phyloP scores from a whole-genome alignment of 2,888 invertebrate species.

The Philhelius pedissequus region DNA sequence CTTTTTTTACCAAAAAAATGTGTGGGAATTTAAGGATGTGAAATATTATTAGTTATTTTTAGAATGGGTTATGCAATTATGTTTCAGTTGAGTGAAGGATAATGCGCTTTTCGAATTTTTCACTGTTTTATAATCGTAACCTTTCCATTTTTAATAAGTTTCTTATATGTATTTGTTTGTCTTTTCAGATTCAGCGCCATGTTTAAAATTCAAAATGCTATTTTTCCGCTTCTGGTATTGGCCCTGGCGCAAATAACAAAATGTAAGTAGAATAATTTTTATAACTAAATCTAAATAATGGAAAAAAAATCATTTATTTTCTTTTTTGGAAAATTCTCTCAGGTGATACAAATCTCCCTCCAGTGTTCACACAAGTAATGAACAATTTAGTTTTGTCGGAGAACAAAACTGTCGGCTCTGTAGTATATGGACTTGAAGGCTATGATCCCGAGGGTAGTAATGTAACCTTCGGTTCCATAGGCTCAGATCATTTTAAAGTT shows the following conservation, averaged over 20 bases:
- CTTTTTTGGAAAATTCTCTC: not conserved
- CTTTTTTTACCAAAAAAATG: too few species aligned
- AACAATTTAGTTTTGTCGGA: constrained; percentile 89
- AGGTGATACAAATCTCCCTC: constrained; percentile 83
- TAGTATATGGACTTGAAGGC: constrained; percentile 88
- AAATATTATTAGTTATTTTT: too few species aligned
- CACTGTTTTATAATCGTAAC: too few species aligned
- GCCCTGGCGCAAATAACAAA: constrained; percentile 29
- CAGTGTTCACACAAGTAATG: constrained; percentile 87
- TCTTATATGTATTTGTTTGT: not conserved
- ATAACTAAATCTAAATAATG: not conserved
- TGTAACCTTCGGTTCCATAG: constrained; percentile 85
- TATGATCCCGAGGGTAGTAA: constrained; percentile 90
- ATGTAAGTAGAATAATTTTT: constrained; percentile 39
- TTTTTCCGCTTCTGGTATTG: constrained; percentile 32
- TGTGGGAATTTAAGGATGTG: too few species aligned
- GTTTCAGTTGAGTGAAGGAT: too few species aligned
- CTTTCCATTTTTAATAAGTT: not conserved
- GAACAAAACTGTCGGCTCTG: constrained; percentile 87
- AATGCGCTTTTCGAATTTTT: too few species aligned
- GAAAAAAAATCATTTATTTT: not conserved
- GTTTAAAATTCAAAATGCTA: constrained; percentile 10
- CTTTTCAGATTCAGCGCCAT: constrained; percentile 36
- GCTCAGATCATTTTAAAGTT: constrained; percentile 90
- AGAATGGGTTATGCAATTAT: too few species aligned